Base-by-base conservation (phyloP, 2,888 invertebrate genomes). In the Troides aeacus region DNA sequence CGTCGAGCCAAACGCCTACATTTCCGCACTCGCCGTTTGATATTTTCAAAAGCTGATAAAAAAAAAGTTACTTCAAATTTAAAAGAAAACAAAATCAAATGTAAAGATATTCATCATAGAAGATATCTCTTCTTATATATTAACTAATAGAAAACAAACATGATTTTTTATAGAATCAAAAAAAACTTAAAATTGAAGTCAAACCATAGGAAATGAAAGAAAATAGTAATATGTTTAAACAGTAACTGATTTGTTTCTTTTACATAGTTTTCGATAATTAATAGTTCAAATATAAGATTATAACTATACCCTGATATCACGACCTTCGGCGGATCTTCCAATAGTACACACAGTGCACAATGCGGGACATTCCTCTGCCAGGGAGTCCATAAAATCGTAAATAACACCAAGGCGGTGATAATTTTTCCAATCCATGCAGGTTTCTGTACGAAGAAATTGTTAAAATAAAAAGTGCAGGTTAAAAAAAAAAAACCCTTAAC, bases 1-100 rank as follows among this genome's bases (percentile, higher is more conserved):
- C 96, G 78, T 96, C 96, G 59, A 96, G 86, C 96, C 96, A 96
- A 17, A 96, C 92, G 0, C 95, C 95, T 0, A 92, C 88, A 72
- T 95, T 95, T 8, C 85, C 85, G 0, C 86, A 77, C 46, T 93
- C 89, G 7, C 96, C 95, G 78, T 96, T 96, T 6, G 96, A 96
- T 72, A 96, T 95, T 79, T 95, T 94, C 18, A 93, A 72, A 75
- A 93, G 75, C 93, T 93, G 75, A 73, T 50, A 59, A 72, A 70
- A n/a, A 63, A 17, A 15, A 12, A 17, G 7, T 1, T 23, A 4
- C 6, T 46, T 12, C 15, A 12, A 46, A 3, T 42, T 12, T 46
- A 46, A 46, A 46, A 15, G 12, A 15, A 15, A 15, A 46, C 17
- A 12, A 46, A 46, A 46, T 30, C 30, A 3, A 15, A 15, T 15